phyloP scores from a whole-genome alignment of 2,888 invertebrate genomes.

The Acanthosepion pharaonis region DNA sequence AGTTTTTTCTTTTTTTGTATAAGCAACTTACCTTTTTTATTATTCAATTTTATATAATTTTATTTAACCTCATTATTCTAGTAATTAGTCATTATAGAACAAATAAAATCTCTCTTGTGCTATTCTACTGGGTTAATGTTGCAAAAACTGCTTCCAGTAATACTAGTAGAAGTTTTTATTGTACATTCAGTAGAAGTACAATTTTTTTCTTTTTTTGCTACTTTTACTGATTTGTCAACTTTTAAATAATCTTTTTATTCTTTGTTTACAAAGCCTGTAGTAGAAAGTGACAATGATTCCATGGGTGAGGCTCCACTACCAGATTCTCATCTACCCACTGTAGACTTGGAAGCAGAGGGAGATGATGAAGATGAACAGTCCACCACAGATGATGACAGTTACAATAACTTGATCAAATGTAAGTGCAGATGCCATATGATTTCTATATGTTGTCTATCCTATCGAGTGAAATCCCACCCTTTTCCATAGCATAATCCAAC shows the following conservation, averaged over 20 bases:
- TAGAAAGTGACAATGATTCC: not conserved
- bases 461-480: not conserved
- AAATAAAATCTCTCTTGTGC: too few relatives aligned
- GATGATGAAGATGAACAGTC: slow-evolving; percentile 38
- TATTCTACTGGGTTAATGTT: too few relatives aligned
- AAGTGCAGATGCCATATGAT: not conserved
- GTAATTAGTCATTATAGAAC: too few relatives aligned
- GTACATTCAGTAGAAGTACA: too few relatives aligned
- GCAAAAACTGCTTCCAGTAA: too few relatives aligned
- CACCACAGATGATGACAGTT: slow-evolving; percentile 39
- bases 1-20: too few relatives aligned
- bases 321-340: not conserved
- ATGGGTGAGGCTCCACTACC: not conserved
- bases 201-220: too few relatives aligned
- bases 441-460: not conserved
- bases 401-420: slow-evolving; percentile 43
- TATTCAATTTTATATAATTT: too few relatives aligned
- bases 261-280: not conserved
- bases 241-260: not conserved
- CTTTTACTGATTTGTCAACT: not conserved
- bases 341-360: not conserved
- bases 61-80: too few relatives aligned
- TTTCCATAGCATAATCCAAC: not conserved
- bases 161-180: too few relatives aligned
- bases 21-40: too few relatives aligned